Conservation (phyloP, 2,888 invertebrate species). For the Trypoxylon attenuatum region DNA sequence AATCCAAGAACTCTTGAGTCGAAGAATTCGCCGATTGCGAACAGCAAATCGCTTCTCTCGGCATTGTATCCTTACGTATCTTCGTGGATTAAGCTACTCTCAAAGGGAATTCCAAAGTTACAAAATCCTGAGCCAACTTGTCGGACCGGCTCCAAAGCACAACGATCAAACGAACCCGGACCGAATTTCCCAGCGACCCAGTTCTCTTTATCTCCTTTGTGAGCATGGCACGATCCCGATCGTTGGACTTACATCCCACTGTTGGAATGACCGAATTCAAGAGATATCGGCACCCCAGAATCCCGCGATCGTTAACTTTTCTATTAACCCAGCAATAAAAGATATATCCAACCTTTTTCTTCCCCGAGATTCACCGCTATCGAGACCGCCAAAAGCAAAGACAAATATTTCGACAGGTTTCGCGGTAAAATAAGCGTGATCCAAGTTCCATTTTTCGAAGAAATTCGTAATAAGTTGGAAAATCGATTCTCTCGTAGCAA, state of each 20-base stretch:
- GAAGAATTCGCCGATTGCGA: neutral
- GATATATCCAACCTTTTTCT: too few relatives aligned
- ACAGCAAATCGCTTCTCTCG: too few relatives aligned
- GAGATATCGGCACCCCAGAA: too few relatives aligned
- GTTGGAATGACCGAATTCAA: neutral
- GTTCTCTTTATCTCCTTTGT: neutral
- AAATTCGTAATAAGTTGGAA: too few relatives aligned
- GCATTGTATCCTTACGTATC: too few relatives aligned
- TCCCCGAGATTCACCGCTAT: neutral
- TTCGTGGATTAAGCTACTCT: neutral
- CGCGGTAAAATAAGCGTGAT: too few relatives aligned
- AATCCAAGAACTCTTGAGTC: neutral
- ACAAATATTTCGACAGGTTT: too few relatives aligned
- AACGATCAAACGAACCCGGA: neutral
- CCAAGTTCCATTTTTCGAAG: too few relatives aligned
- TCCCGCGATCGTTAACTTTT: neutral
- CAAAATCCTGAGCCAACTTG: too few relatives aligned
- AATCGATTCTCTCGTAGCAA: too few relatives aligned
- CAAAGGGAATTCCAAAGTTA: neutral
- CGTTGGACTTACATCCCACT: neutral
- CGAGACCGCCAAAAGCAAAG: too few relatives aligned
- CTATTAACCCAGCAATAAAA: neutral
- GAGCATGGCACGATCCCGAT: neutral
- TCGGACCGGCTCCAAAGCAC: neutral
- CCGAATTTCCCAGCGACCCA: neutral